Percentiles rank a stretch among this genome's conserved stretches.
These are phyloP conservation scores for Drosophila ananassae DNA, from an alignment of 1,140 invertebrate species.

Conservation along the genomic window DNA sequence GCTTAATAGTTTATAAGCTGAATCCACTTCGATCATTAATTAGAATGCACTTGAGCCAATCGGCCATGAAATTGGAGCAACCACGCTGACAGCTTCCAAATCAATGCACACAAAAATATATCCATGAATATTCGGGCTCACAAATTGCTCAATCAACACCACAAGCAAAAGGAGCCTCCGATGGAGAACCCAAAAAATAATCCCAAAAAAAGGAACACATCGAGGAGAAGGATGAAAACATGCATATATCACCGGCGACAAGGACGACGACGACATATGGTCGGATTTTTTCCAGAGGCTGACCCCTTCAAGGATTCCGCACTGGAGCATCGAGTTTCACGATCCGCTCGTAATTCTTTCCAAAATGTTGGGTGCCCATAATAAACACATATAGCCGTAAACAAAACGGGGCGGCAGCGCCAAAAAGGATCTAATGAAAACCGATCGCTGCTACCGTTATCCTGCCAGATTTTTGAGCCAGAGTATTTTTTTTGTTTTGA, in stretches of 20 bases:
- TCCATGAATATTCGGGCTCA: slow-evolving; percentile 6
- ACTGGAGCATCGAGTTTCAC: slow-evolving; percentile 59
- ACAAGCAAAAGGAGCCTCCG: slow-evolving; percentile 56
- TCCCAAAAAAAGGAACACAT: neutral
- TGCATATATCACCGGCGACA: slow-evolving; percentile 60
- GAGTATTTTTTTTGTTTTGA: slow-evolving; percentile 62
- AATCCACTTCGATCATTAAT: slow-evolving; percentile 58
- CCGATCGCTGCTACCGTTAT: slow-evolving; percentile 63
- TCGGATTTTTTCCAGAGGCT: slow-evolving; percentile 45
- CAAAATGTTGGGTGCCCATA: slow-evolving; percentile 47
- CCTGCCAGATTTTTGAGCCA: slow-evolving; percentile 33
- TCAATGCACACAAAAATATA: slow-evolving; percentile 49
- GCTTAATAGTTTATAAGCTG: slow-evolving; percentile 40
- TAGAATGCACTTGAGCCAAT: slow-evolving; percentile 73
- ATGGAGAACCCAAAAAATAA: slow-evolving; percentile 12
- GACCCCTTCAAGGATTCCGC: slow-evolving; percentile 74
- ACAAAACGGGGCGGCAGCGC: slow-evolving; percentile 69
- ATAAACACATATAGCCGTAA: slow-evolving; percentile 72
- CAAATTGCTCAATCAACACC: slow-evolving; percentile 79
- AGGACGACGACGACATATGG: slow-evolving; percentile 58
- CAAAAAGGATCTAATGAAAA: slow-evolving; percentile 56
- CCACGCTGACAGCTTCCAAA: slow-evolving; percentile 76
- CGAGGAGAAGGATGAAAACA: slow-evolving; percentile 13
- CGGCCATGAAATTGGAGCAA: slow-evolving; percentile 79
- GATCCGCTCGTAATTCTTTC: slow-evolving; percentile 40